Base-by-base conservation (phyloP, 2,888 invertebrate genomes). In the Scaptomyza parva region DNA sequence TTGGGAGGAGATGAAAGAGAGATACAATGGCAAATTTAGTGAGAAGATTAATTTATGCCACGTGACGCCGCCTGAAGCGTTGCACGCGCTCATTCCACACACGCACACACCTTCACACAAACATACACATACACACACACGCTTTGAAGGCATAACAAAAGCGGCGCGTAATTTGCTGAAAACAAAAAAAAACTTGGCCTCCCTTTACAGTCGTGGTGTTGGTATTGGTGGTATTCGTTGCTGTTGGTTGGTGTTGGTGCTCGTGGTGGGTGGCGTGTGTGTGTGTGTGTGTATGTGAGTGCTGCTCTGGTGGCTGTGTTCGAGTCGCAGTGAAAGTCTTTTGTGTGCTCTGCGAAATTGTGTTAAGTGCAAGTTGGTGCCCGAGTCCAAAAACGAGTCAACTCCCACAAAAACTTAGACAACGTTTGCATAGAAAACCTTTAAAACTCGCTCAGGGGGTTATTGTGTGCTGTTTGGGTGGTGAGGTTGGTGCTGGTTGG, bases 331-430 rank as follows among this genome's bases (percentile, higher is more conserved):
- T 79, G 83, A 87, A 87, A 87, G 81, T 77, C 79, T 78, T 81
- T 88, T 86, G 85, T 88, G 74, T 64, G 77, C 78, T 66, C 54
- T 17, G 17, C 78, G 73, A 82, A 87, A 86, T 76, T 86, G 87
- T 87, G 87, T 87, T 87, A 87, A 88, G 87, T 85, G 86, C 88
- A 76, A 83, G 86, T 78, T 67, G 80, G 76, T 80, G 86, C 81
- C 81, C 59, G 63, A 75, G 60, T 53, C 40, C 43, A 70, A 50
- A 60, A 57, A 37, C 37, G 47, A 37, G 62, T 41, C 41, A 43
- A 51, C 41, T 22, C 35, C 47, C 52, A 44, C 52, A 17, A 39
- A 37, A 62, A 75, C 70, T 75, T 58, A 84, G 84, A 78, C 82
- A 86, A 76, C 79, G 77, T 39, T 61, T 48, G 79, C 69, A 86